Evolutionary conservation across 2,113 vertebrate genomes (phyloP).

Genomic region (Paratilapia polleni): DNA sequence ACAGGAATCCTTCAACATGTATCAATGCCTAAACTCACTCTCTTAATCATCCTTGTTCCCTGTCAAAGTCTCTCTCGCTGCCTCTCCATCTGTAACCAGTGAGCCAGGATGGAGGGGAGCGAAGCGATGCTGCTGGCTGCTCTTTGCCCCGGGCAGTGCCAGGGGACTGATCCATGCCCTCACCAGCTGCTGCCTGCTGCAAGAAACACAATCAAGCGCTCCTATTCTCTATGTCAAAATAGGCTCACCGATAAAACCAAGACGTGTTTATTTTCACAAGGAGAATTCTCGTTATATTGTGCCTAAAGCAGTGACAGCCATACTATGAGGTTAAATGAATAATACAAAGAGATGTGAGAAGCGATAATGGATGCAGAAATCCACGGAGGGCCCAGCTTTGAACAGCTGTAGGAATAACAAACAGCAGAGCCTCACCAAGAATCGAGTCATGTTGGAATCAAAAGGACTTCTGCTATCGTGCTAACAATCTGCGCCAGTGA

Average conservation of each 20-base stretch:
- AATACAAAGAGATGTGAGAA: slow-evolving; percentile 43
- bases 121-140: slow-evolving; percentile 21
- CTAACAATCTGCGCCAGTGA: slow-evolving; percentile 29
- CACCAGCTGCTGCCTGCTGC: slow-evolving; percentile 37
- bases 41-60: slow-evolving; percentile 14
- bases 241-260: neutral
- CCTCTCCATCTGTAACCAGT: slow-evolving; percentile 22
- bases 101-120: neutral
- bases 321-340: slow-evolving; percentile 40
- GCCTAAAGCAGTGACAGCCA: slow-evolving; percentile 32
- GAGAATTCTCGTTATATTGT: neutral
- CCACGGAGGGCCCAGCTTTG: slow-evolving; percentile 32
- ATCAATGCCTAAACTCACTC: neutral
- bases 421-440: slow-evolving; percentile 25
- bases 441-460: slow-evolving; percentile 43
- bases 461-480: slow-evolving; percentile 41
- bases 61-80: slow-evolving; percentile 2
- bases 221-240: neutral
- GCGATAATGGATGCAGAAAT: slow-evolving; percentile 39
- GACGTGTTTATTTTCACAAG: neutral
- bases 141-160: slow-evolving; percentile 43
- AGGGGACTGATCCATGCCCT: slow-evolving; percentile 35
- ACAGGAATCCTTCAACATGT: slow-evolving; percentile 12
- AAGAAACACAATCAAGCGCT: neutral
- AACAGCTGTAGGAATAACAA: slow-evolving; percentile 44